Evolutionary conservation across 2,113 vertebrate genomes (phyloP), one percentile per base, ranked within the genome.

Genomic region (Perca schrenkii): DNA sequence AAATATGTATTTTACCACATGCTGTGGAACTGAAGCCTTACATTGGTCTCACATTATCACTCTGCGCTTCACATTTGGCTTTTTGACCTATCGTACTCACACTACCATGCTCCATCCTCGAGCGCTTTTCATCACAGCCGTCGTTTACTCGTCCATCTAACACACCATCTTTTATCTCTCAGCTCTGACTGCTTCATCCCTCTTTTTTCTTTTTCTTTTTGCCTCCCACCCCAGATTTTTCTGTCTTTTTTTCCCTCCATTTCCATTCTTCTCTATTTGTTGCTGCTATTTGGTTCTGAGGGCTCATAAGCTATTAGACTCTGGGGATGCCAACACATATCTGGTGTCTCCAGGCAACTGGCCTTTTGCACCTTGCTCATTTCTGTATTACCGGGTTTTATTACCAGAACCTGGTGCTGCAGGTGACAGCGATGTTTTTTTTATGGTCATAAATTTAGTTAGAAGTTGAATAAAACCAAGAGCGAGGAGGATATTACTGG

Each of bases 371-470:
- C 64, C 68, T 64, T 77, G 58, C 53, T 72, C 56, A 70, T 74
- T 67, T 63, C 71, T 76, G 66, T 74, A 68, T 50, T 77, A 14
- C 21, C 40, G 4, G 73, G 19, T 81, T 77, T 75, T 70, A 69
- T 88, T 80, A 79, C 68, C 2, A 21, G 49, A 71, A 80, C 60
- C 31, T 64, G 62, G 40, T 2, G 66, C 70, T 86, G 81, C 61
- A 64, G 68, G 78, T 63, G 73, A 64, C 54, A 75, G 63, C 14
- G 1, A 52, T 4, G 8, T 82, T 76, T 74, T 22, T n/a, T 57
- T n/a, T 60, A 16, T 56, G 63, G 57, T 74, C 71, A 74, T 68
- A 57, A 71, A 77, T 78, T 83, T n/a, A 72, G 46, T 49, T 63
- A n/a, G 21, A 74, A 17, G 49, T 49, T 7, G 22, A 73, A 74